Percentiles rank a stretch among this genome's conserved stretches.
Evolutionary conservation across 2,888 invertebrate species (phyloP).

Genomic region (Scrobipalpa costella): DNA sequence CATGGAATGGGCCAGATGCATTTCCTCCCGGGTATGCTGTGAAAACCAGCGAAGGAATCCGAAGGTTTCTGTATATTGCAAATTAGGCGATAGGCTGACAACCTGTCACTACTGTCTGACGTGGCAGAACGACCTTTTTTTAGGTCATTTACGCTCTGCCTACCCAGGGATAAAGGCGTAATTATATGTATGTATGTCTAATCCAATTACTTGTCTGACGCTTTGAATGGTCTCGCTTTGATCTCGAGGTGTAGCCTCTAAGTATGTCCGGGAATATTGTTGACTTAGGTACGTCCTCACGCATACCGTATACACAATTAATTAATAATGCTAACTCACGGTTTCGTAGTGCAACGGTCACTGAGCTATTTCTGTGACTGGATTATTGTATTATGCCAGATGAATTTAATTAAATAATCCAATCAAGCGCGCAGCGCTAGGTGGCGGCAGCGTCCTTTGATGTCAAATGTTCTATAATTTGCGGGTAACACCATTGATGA

Average conservation of each 20-base stretch:
- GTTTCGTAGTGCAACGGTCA: background rate
- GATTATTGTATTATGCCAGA: conserved; percentile 1
- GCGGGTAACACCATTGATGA: background rate
- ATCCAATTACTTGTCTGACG: conserved; percentile 52
- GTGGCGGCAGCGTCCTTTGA: background rate
- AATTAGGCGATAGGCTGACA: too few relatives aligned
- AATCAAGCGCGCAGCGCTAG: background rate
- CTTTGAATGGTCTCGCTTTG: conserved; percentile 17
- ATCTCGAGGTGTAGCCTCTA: conserved; percentile 5
- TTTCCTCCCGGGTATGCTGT: too few relatives aligned
- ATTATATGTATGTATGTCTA: too few relatives aligned
- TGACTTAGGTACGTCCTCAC: background rate
- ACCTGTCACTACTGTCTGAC: too few relatives aligned
- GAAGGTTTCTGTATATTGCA: too few relatives aligned
- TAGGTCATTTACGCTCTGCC: too few relatives aligned
- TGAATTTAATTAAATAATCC: conserved; percentile 8
- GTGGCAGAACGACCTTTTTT: too few relatives aligned
- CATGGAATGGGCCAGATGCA: too few relatives aligned
- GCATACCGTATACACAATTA: background rate
- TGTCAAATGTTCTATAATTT: conserved; percentile 5
- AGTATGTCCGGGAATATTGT: background rate
- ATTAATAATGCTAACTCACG: background rate
- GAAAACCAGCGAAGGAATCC: too few relatives aligned
- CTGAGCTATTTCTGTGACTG: background rate
- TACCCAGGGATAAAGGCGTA: too few relatives aligned